Percentiles rank a stretch among this genome's conserved stretches.
Evolutionary conservation across 2,113 vertebrate species (phyloP).

Genomic region (Hypocryptadius cinnamomeus): DNA sequence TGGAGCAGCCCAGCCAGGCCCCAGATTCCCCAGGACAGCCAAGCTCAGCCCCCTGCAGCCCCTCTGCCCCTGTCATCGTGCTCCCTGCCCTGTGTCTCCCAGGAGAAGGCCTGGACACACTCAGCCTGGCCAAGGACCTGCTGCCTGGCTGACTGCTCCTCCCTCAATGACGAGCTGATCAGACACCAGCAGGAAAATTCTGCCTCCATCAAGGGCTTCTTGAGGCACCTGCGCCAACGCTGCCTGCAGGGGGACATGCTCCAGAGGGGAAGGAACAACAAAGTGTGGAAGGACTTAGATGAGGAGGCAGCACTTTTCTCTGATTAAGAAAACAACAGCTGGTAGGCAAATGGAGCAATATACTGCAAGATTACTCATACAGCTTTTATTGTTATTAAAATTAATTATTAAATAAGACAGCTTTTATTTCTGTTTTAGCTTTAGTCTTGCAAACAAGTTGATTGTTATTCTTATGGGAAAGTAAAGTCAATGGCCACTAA

Average conservation of each 20-base stretch:
- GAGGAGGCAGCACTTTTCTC: neutral
- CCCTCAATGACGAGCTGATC: accelerated
- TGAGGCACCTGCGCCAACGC: neutral
- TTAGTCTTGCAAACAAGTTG: neutral
- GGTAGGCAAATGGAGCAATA: neutral
- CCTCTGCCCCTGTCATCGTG: neutral
- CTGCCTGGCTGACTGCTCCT: neutral
- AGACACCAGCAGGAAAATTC: neutral
- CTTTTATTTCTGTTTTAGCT: neutral
- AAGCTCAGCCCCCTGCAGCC: neutral
- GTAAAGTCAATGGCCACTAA: neutral
- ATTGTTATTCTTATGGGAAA: neutral
- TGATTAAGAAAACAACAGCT: neutral
- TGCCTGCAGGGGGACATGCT: neutral
- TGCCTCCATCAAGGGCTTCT: neutral
- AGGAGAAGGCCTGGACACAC: neutral
- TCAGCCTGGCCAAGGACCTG: neutral
- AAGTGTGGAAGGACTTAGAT: neutral
- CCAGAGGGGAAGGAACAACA: neutral
- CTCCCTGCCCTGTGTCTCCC: neutral
- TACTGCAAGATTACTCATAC: neutral
- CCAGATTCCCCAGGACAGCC: neutral
- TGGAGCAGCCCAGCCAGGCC: neutral
- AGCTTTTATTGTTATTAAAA: neutral
- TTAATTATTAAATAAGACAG: neutral